Base-by-base conservation (phyloP, 1,140 invertebrate genomes). In the Atta colombica region DNA sequence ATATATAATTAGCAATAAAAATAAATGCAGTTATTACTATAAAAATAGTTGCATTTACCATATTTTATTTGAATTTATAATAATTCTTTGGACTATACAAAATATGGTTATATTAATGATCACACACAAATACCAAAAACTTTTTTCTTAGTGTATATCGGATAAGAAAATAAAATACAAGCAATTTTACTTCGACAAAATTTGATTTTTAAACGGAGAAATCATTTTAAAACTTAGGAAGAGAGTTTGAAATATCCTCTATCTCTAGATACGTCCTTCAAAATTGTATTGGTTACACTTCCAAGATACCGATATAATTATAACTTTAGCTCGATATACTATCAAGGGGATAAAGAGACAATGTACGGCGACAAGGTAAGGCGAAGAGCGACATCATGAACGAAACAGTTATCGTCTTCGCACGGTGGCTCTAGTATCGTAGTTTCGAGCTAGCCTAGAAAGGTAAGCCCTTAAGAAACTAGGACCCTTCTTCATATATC, bases 391-490 rank as follows among this genome's bases (percentile, higher is more conserved):
- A 49, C 35, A 16, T 81, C 49, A 31, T 51, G 63, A 31, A 80
- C 28, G n/a, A 21, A 60, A 31, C 49, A 68, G 65, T 72, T 82
- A 72, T 82, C 78, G 18, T 72, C 16, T 49, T 81, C 3, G 78
- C 21, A 58, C 31, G 78, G 31, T 82, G 25, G 35, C 16, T n/a
- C 28, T 74, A 74, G 61, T 74, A 84, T 84, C 7, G 2, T 6
- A 25, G 0, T 14, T 16, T 4, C 49, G 45, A 53, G 31, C 35
- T 28, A 81, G n/a, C 31, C 39, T 12, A 28, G 81, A 66, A 75
- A 74, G 77, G 63, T 85, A 85, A 89, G 86, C 89, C 55, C 60
- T 84, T 80, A 87, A 89, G 89, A 87, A 86, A 89, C 80, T 60
- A 68, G 39, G 66, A 80, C 80, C 28, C 84, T 87, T 87, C 84